These are phyloP conservation scores for Hippocampus guttulatus DNA, from an alignment of 2,113 vertebrate genomes.

Conservation along the genomic window DNA sequence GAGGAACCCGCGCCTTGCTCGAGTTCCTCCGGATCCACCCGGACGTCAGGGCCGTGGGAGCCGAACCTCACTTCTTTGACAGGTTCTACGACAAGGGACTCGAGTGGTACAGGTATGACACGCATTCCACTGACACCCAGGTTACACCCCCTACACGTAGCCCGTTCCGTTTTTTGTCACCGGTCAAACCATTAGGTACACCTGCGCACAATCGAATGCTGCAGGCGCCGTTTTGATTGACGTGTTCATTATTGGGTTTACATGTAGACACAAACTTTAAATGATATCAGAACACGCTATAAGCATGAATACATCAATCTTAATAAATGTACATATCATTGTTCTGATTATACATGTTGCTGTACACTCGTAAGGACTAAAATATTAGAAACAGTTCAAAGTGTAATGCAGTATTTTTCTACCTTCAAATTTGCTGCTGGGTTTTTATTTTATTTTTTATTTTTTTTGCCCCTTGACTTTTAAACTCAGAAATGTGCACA, in stretches of 20 bases:
- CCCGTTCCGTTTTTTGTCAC: neutral
- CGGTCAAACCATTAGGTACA: neutral
- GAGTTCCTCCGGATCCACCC: slow-evolving; percentile 78
- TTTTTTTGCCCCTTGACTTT: too few relatives aligned
- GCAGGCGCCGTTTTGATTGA: too few relatives aligned
- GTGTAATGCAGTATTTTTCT: too few relatives aligned
- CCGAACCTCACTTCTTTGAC: slow-evolving; percentile 78
- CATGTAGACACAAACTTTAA: neutral
- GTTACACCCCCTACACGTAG: neutral
- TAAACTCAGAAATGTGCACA: too few relatives aligned
- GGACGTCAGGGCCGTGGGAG: slow-evolving; percentile 76
- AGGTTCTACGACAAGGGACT: slow-evolving; percentile 71
- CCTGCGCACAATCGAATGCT: neutral
- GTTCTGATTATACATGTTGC: too few relatives aligned
- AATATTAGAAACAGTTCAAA: too few relatives aligned
- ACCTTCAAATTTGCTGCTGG: too few relatives aligned
- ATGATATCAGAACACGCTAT: neutral
- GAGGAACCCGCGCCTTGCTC: slow-evolving; percentile 76
- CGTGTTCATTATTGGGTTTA: neutral
- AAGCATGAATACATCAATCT: too few relatives aligned
- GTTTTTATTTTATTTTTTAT: too few relatives aligned
- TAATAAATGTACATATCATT: too few relatives aligned
- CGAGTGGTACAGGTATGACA: slow-evolving; percentile 73
- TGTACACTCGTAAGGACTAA: too few relatives aligned
- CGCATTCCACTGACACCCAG: neutral